Percentiles rank a stretch among this genome's conserved stretches.
Conservation (phyloP, 1,140 invertebrate species). For the Charaxes varanes region DNA sequence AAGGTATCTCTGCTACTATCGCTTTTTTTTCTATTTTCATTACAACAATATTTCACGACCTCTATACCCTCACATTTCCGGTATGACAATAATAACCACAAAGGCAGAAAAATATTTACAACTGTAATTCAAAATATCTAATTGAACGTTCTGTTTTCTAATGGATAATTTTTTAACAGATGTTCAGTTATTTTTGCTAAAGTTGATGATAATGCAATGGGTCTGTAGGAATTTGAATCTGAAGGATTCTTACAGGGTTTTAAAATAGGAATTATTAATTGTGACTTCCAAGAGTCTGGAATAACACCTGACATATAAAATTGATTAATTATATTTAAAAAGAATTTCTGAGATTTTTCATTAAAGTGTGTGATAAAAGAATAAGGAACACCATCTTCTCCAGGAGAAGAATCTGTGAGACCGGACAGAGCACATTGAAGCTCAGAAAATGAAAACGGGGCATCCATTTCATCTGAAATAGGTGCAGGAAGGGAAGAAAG, state of each 20-base stretch:
- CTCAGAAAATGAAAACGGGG: slow-evolving; percentile 6
- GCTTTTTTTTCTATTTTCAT: too few relatives aligned
- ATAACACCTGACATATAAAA: background rate
- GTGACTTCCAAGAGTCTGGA: slow-evolving; percentile 5
- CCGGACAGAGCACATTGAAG: slow-evolving; percentile 5
- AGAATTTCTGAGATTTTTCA: background rate
- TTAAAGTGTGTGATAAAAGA: slow-evolving; percentile 9
- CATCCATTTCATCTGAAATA: slow-evolving; percentile 3
- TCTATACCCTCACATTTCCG: too few relatives aligned
- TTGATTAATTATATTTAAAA: slow-evolving; percentile 4
- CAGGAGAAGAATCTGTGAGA: slow-evolving; percentile 14
- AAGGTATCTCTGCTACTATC: too few relatives aligned
- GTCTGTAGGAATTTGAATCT: slow-evolving; percentile 18
- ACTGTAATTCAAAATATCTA: too few relatives aligned
- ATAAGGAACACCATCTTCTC: slow-evolving; percentile 17
- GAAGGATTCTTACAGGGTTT: slow-evolving; percentile 25
- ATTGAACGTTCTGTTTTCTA: too few relatives aligned
- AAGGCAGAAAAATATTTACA: too few relatives aligned
- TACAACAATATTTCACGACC: too few relatives aligned
- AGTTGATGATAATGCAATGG: slow-evolving; percentile 24
- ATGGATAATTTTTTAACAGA: too few relatives aligned
- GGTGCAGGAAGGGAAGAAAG: background rate
- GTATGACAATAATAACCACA: too few relatives aligned
- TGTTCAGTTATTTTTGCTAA: slow-evolving; percentile 25
- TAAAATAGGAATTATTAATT: slow-evolving; percentile 28